Conservation (phyloP, 2,888 invertebrate genomes). For the Caenorhabditis sp. region DNA sequence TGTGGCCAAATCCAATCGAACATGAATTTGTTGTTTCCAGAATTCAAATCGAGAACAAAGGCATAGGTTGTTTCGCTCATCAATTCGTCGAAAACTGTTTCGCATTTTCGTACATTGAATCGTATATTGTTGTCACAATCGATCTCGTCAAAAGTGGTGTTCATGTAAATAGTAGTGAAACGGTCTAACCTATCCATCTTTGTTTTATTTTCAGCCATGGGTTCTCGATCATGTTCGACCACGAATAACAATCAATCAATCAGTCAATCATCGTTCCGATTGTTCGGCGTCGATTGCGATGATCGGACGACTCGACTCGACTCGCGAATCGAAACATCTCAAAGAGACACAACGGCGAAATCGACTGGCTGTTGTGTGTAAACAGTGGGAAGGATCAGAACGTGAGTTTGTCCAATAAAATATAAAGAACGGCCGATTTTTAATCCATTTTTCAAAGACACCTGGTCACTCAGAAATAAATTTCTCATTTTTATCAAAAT, state of each 20-base stretch:
- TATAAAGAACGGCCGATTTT: too few relatives aligned
- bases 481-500: too few relatives aligned
- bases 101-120: neutral
- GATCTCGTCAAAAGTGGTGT: neutral
- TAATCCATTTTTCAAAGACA: too few relatives aligned
- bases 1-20: too few relatives aligned
- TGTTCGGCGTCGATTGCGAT: neutral
- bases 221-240: neutral
- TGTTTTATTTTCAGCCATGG: neutral
- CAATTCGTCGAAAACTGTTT: neutral
- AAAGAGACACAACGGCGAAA: too few relatives aligned
- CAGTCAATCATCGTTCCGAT: neutral
- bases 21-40: neutral
- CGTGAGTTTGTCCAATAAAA: too few relatives aligned
- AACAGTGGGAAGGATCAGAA: too few relatives aligned
- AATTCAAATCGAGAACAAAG: neutral
- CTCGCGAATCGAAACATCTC: too few relatives aligned
- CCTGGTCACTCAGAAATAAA: too few relatives aligned
- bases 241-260: neutral
- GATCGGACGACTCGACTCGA: neutral
- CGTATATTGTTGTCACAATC: neutral
- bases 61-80: neutral
- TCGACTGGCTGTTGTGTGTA: too few relatives aligned
- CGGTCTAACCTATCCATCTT: too few relatives aligned
- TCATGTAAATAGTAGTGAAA: neutral